phyloP scores from a whole-genome alignment of 2,113 vertebrate genomes.

The Sardina pilchardus region DNA sequence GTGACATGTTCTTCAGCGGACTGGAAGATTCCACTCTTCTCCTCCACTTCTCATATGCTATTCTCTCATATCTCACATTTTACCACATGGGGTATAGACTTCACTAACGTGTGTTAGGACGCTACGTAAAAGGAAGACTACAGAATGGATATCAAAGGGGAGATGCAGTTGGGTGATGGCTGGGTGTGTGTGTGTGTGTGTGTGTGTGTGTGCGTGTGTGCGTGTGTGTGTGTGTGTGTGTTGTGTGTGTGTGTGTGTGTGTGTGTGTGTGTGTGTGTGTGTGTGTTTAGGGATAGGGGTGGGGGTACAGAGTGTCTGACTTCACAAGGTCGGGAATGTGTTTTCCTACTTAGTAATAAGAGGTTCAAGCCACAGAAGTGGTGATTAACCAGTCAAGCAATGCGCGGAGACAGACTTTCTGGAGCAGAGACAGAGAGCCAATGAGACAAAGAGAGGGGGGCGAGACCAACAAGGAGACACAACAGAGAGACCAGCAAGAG shows the following conservation, averaged over 20 bases:
- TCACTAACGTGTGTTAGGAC: too few relatives aligned
- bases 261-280: not conserved
- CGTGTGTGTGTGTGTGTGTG: not conserved
- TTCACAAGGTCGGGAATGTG: conserved; percentile 20
- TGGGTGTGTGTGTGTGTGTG: not conserved
- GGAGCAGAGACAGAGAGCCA: not conserved
- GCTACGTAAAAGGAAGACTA: not conserved
- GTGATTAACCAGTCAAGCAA: not conserved
- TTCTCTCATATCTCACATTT: too few relatives aligned
- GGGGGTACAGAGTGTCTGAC: not conserved
- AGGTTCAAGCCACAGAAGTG: conserved; percentile 8
- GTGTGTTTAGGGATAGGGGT: not conserved
- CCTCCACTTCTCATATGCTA: too few relatives aligned
- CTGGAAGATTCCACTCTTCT: too few relatives aligned
- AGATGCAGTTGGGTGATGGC: not conserved
- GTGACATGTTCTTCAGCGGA: not conserved
- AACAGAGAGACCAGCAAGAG: not conserved
- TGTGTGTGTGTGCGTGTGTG: not conserved
- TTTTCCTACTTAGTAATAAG: conserved; percentile 24
- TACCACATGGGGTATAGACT: too few relatives aligned
- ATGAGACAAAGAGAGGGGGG: not conserved
- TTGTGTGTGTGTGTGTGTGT: not conserved
- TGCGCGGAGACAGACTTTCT: not conserved
- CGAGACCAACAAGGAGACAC: not conserved
- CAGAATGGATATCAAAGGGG: not conserved